These are phyloP conservation scores for Labeo calbasu DNA, from an alignment of 2,797 vertebrate species.

Conservation along the genomic window DNA sequence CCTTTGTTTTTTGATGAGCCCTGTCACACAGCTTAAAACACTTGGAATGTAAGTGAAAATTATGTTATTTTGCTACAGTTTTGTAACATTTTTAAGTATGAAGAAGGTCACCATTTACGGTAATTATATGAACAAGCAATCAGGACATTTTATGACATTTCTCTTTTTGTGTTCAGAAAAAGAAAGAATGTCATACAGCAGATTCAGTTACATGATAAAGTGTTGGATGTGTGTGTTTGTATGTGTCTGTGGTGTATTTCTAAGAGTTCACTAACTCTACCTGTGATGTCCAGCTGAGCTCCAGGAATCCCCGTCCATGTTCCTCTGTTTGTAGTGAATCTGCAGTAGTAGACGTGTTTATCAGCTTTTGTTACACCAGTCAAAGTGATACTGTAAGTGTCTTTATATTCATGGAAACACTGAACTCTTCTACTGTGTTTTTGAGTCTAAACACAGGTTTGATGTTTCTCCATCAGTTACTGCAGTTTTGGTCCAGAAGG, in stretches of 20 bases:
- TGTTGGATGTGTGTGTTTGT: not conserved
- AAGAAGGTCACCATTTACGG: not conserved
- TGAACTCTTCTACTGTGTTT: constrained; percentile 6
- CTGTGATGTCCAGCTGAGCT: constrained; percentile 34
- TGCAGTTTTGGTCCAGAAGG: constrained; percentile 22
- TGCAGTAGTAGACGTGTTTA: constrained; percentile 33
- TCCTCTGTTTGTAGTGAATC: not conserved
- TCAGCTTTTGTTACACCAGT: constrained; percentile 1
- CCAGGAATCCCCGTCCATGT: constrained; percentile 26
- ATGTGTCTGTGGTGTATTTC: too few species aligned
- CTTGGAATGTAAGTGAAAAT: not conserved
- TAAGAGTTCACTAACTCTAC: not conserved
- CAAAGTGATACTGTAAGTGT: constrained; percentile 25
- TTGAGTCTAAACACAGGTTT: constrained; percentile 13
- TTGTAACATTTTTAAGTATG: not conserved
- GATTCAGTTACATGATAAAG: not conserved
- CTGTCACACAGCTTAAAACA: not conserved
- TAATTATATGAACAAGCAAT: not conserved
- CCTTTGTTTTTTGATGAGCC: not conserved
- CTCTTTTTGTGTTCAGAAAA: not conserved
- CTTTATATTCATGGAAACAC: not conserved
- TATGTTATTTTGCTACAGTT: not conserved
- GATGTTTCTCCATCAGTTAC: not conserved
- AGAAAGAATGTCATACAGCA: not conserved
- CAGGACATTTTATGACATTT: not conserved